Evolutionary conservation across 1,140 invertebrate genomes (phyloP).

Genomic region (Xylocopa sonorina): DNA sequence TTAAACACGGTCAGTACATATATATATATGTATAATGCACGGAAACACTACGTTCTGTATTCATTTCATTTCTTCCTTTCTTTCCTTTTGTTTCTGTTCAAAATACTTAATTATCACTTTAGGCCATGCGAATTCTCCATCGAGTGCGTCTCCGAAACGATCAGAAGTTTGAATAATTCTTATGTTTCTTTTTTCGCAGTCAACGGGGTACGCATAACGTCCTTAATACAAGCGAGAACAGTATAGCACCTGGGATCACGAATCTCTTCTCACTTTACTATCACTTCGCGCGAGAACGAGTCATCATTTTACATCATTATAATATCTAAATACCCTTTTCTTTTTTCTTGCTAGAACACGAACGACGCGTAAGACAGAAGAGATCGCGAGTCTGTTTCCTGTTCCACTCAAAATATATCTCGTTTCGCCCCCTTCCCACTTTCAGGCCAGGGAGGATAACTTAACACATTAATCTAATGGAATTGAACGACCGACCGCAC

Average conservation of each 20-base stretch:
- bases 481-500: conserved; percentile 9
- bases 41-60: not conserved
- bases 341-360: conserved; percentile 6
- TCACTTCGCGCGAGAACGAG: not conserved
- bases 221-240: conserved; percentile 27
- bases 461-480: conserved; percentile 29
- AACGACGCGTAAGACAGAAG: conserved; percentile 1
- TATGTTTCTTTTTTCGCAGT: not conserved
- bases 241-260: conserved; percentile 41
- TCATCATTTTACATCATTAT: not conserved
- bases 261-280: conserved; percentile 4
- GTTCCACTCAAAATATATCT: conserved; percentile 2
- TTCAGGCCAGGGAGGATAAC: not conserved
- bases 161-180: not conserved
- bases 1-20: not conserved
- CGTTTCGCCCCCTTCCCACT: not conserved
- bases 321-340: conserved; percentile 24
- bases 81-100: not conserved
- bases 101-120: conserved; percentile 62
- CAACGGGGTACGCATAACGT: conserved; percentile 19
- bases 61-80: not conserved
- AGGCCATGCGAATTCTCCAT: conserved; percentile 61
- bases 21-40: conserved; percentile 52
- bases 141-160: conserved; percentile 36
- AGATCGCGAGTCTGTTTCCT: conserved; percentile 14